Evolutionary conservation across 2,888 invertebrate species (phyloP), one percentile per base, ranked within the genome.

Genomic region (Hypomecis atomaria): DNA sequence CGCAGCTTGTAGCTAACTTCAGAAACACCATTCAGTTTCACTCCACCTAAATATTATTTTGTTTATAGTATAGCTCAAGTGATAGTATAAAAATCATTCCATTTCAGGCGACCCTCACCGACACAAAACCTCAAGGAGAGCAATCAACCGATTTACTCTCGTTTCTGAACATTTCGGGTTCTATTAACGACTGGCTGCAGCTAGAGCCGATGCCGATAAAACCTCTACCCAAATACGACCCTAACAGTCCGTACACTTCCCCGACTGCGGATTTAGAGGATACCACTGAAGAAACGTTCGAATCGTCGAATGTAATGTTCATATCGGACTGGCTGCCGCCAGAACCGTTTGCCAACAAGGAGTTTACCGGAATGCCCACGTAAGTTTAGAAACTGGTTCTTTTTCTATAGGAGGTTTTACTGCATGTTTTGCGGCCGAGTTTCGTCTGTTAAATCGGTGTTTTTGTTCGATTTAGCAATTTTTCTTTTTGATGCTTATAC

Each of bases 361-460:
- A 93, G 52, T 96, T 96, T 73, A 83, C 90, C 0, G 96, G 92
- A 0, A 78, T 91, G 62, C 93, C 95, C 0, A 96, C 96, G 55
- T 95, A 94, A 82, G 94, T 96, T n/a, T 33, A 34, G 40, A 3
- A 40, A 3, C 23, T 52, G 10, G 4, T 40, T 40, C 33, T 8
- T 9, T 9, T 37, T 44, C 36, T 9, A 36, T 54, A 42, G 36
- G 49, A 50, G 47, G 47, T 33, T 63, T 54, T 54, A 58, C 11
- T 47, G 52, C 47, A 60, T 23, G 3, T 23, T 23, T 23, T 2
- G 23, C 23, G 23, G 23, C 3, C 23, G 23, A 23, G 23, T 23
- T 23, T n/a, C n/a, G n/a, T n/a, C n/a, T n/a, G 3, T 23, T 23
- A 23, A 23, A 3, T 23, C 23, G 1, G 23, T 23, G 23, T 23